Conservation (phyloP, 53 echinoderm and acorn worm species). For the Holothuria scabra region DNA sequence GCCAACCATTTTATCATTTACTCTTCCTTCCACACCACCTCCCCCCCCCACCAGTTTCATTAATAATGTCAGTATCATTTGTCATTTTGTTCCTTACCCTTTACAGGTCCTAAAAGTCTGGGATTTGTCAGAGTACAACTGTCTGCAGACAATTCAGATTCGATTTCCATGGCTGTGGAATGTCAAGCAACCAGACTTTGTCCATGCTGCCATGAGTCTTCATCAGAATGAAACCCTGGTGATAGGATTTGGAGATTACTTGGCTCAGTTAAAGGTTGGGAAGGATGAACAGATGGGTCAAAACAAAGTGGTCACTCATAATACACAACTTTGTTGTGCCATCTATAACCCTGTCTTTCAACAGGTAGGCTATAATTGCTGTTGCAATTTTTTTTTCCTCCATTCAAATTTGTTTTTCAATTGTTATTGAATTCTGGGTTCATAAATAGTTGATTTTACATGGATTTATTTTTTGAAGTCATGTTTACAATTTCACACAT, state of each 20-base stretch:
- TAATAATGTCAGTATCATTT: background rate
- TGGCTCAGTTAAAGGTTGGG: constrained; percentile 72
- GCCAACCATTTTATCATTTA: no score
- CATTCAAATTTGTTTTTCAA: no score
- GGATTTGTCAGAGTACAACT: constrained; percentile 86
- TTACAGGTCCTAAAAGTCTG: constrained; percentile 86
- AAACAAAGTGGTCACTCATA: constrained; percentile 72
- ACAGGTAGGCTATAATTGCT: constrained; percentile 59
- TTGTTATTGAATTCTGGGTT: no score
- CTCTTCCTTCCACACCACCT: no score
- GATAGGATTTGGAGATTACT: constrained; percentile 81
- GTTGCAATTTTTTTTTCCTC: no score
- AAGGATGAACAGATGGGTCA: constrained; percentile 55
- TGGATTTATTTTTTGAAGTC: no score
- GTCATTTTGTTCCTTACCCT: background rate
- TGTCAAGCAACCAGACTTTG: constrained; percentile 80
- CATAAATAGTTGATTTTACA: no score
- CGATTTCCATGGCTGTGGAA: constrained; percentile 75
- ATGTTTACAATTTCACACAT: no score
- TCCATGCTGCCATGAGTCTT: constrained; percentile 1
- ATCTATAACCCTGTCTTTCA: constrained; percentile 89
- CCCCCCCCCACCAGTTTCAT: no score
- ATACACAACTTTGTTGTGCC: constrained; percentile 82
- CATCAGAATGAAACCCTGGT: constrained; percentile 51
- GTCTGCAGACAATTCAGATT: constrained; percentile 79